Evolutionary conservation across 2,888 invertebrate genomes (phyloP).

Genomic region (Macropis europaea): DNA sequence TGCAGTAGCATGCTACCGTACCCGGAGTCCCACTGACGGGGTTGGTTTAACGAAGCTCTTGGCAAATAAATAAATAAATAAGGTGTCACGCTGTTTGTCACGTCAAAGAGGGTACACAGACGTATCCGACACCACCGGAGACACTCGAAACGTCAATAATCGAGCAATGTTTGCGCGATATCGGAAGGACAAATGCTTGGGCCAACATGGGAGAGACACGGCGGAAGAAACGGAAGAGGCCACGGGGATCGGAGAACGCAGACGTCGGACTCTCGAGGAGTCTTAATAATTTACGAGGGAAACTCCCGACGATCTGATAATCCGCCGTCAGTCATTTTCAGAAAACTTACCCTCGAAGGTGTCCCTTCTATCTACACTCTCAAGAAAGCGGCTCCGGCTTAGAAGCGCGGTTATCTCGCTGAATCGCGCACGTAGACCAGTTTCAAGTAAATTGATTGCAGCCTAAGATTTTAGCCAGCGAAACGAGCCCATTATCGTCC

Average conservation of each 20-base stretch:
- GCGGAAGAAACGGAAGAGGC: background rate
- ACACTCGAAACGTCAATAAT: conserved; percentile 13
- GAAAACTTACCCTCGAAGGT: conserved; percentile 51
- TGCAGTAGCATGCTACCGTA: too few species aligned
- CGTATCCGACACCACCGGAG: background rate
- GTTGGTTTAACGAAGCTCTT: too few species aligned
- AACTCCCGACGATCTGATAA: conserved; percentile 53
- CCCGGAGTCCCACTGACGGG: too few species aligned
- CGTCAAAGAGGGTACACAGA: background rate
- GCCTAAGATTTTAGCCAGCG: conserved; percentile 42
- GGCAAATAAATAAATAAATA: conserved; percentile 1
- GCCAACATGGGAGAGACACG: background rate
- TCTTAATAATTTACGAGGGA: conserved; percentile 49
- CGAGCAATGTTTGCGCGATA: background rate
- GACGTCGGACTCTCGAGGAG: conserved; percentile 12
- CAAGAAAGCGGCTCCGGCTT: conserved; percentile 16
- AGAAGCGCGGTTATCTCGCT: conserved; percentile 47
- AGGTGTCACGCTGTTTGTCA: background rate
- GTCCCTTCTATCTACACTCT: conserved; percentile 26
- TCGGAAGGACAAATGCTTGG: background rate
- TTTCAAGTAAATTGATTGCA: conserved; percentile 58
- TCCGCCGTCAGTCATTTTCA: conserved; percentile 59
- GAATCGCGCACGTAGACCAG: conserved; percentile 57
- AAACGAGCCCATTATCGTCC: conserved; percentile 52
- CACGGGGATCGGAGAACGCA: background rate